A percentile compares a stretch with the other conserved stretches of the same genome.
phyloP scores from a whole-genome alignment of 2,797 vertebrate genomes.

The Simalia tracyae region DNA sequence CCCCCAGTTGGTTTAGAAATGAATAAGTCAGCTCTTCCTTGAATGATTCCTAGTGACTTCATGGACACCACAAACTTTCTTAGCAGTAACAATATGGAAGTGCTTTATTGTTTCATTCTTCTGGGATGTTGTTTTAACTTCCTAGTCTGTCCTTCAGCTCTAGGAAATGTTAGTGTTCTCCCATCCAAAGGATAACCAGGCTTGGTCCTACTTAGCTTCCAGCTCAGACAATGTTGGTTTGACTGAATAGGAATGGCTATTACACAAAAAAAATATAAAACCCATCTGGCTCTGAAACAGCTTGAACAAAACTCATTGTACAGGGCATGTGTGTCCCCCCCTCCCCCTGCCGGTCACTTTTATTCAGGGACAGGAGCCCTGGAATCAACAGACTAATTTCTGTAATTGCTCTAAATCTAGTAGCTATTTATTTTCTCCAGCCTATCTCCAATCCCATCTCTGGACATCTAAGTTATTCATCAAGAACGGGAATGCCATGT shows the following conservation, averaged over 20 bases:
- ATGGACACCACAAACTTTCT: no score
- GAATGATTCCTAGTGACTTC: no score
- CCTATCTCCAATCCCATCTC: not conserved
- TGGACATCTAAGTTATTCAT: not conserved
- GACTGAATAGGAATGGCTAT: not conserved
- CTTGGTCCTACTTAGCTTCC: no score
- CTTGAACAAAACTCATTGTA: not conserved
- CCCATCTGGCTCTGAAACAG: not conserved
- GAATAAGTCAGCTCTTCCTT: not conserved
- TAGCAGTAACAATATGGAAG: no score
- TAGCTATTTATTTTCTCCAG: not conserved
- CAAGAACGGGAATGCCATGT: not conserved
- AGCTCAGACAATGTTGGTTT: no score
- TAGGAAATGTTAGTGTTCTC: no score
- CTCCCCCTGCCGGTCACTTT: not conserved
- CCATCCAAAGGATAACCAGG: no score
- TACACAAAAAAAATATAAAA: not conserved
- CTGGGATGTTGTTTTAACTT: no score
- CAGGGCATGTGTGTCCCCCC: not conserved
- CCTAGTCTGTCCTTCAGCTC: no score
- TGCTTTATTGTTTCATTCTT: no score
- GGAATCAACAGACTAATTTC: not conserved
- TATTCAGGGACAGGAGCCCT: not conserved
- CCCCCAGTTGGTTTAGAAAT: not conserved
- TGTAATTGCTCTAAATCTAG: not conserved